phyloP scores from a whole-genome alignment of 2,888 invertebrate genomes.

The Leptopterna dolabrata region DNA sequence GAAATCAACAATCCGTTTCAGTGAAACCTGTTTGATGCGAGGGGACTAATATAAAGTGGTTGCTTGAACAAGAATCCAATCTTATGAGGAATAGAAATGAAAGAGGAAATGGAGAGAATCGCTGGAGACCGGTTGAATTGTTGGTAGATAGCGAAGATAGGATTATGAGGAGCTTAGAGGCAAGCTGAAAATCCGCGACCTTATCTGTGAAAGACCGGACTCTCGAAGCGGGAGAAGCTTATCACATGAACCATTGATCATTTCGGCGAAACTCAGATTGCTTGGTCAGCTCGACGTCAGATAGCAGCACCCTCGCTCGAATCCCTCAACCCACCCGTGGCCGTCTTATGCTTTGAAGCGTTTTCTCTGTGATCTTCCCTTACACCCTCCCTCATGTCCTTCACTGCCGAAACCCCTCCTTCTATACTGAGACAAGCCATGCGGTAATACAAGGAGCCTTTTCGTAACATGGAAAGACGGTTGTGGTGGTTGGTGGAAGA shows the following conservation, averaged over 20 bases:
- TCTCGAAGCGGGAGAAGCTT: slow-evolving; percentile 34
- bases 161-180: background rate
- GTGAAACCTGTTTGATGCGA: no score
- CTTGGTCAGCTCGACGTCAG: slow-evolving; percentile 36
- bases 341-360: background rate
- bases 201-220: slow-evolving; percentile 10
- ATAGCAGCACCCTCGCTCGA: slow-evolving; percentile 3
- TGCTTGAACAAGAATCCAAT: background rate
- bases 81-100: background rate
- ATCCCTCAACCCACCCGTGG: background rate
- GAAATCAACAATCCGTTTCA: no score
- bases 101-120: background rate
- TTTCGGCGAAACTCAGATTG: slow-evolving; percentile 21
- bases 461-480: slow-evolving; percentile 32
- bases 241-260: slow-evolving; percentile 50
- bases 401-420: background rate
- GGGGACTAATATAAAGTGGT: background rate
- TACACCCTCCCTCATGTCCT: background rate
- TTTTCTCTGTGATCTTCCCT: slow-evolving; percentile 33
- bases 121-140: background rate
- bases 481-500: background rate
- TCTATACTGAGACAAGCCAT: slow-evolving; percentile 45
- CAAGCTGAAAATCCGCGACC: background rate
- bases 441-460: slow-evolving; percentile 38
- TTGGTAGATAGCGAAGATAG: slow-evolving; percentile 2